Conservation (phyloP, 2,113 vertebrate species). For the Hydrolagus affinis region DNA sequence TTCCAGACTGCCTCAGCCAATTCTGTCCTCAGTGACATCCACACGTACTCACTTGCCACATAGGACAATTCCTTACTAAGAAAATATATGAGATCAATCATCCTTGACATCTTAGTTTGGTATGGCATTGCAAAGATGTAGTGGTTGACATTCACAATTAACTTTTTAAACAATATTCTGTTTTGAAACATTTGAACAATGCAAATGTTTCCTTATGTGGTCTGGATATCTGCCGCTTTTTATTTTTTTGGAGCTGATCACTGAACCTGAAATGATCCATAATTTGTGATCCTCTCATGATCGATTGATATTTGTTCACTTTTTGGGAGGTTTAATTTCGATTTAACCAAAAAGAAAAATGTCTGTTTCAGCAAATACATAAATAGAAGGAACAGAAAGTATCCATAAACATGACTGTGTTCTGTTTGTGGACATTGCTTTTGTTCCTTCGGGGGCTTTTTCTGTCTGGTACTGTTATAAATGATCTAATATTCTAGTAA, state of each 20-base stretch:
- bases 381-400: constrained; percentile 3
- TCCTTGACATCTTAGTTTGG: background rate
- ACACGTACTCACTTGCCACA: no score
- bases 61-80: background rate
- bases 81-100: background rate
- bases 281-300: background rate
- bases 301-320: background rate
- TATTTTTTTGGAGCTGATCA: background rate
- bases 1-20: no score
- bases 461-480: constrained; percentile 76
- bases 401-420: background rate
- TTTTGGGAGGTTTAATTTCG: background rate
- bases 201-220: background rate
- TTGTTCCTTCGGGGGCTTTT: constrained; percentile 75
- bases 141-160: background rate
- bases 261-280: background rate
- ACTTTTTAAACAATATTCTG: background rate
- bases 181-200: background rate
- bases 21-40: no score
- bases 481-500: constrained; percentile 75
- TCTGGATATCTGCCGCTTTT: background rate
- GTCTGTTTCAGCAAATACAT: background rate
- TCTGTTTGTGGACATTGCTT: constrained; percentile 53
- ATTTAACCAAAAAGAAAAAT: constrained; percentile 14
- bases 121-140: background rate